A percentile compares a stretch with the other conserved stretches of the same genome.
These are phyloP conservation scores for Bimastos eiseni DNA, from an alignment of 2,888 invertebrate genomes.

Conservation along the genomic window DNA sequence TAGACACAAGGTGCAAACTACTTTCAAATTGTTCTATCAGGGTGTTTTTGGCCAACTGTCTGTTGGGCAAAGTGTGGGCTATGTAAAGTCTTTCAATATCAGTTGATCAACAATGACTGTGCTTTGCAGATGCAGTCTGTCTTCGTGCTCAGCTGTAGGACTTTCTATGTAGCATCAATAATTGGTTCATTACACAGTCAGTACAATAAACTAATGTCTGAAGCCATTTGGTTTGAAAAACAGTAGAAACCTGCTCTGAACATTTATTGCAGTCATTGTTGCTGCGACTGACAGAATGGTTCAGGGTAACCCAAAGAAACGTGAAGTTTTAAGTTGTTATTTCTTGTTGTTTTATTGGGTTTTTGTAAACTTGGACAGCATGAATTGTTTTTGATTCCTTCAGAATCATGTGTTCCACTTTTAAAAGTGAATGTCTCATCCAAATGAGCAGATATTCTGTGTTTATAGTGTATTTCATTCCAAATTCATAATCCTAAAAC, in stretches of 20 bases:
- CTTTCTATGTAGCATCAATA: not conserved
- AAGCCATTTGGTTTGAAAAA: not conserved
- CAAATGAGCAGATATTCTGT: not conserved
- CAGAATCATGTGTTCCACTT: not conserved
- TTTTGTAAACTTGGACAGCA: not conserved
- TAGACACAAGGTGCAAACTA: not conserved
- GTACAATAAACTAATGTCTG: not conserved
- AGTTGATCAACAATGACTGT: not conserved
- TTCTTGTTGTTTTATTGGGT: not conserved
- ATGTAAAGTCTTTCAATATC: not conserved
- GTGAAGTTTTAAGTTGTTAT: not conserved
- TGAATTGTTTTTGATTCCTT: not conserved
- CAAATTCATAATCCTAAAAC: not conserved
- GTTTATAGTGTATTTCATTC: not conserved
- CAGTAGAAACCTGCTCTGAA: not conserved
- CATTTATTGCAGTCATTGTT: not conserved
- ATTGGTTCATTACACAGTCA: not conserved
- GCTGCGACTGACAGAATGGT: not conserved
- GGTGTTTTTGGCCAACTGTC: not conserved
- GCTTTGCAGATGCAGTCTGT: not conserved
- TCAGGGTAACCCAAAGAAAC: not conserved
- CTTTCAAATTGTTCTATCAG: not conserved
- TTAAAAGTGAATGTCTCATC: not conserved
- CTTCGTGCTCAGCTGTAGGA: not conserved
- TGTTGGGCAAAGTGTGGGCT: not conserved